Conservation (phyloP, 2,113 vertebrate genomes). For the Corvus hawaiiensis region DNA sequence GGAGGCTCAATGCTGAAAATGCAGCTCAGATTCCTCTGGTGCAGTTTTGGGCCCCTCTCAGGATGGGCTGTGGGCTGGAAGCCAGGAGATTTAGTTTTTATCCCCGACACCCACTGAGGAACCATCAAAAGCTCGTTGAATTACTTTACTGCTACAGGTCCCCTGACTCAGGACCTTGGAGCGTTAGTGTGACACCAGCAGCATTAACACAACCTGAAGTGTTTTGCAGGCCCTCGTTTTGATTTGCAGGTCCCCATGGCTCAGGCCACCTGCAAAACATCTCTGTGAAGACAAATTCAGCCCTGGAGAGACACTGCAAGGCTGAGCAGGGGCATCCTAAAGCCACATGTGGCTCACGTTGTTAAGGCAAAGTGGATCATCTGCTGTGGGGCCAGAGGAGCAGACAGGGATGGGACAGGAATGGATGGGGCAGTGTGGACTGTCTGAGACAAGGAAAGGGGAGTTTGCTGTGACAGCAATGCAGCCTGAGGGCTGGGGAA, state of each 20-base stretch:
- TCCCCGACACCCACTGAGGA: background rate
- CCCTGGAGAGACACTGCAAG: background rate
- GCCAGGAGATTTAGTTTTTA: background rate
- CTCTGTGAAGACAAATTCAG: background rate
- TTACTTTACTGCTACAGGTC: background rate
- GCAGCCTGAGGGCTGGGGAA: background rate
- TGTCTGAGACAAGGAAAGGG: background rate
- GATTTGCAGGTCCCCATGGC: background rate
- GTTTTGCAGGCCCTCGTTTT: background rate
- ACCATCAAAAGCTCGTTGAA: background rate
- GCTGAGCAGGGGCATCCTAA: background rate
- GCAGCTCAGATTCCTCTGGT: background rate
- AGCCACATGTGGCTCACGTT: background rate
- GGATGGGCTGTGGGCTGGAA: background rate
- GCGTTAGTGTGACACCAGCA: background rate
- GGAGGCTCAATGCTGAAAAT: background rate
- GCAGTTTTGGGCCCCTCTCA: background rate
- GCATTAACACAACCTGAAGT: background rate
- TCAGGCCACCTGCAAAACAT: conserved; percentile 11
- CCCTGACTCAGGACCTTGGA: conserved; percentile 7
- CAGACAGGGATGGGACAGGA: background rate
- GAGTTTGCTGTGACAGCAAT: background rate
- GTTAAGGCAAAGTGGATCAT: background rate
- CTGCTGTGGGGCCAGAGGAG: background rate
- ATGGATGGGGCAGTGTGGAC: background rate